Conservation (phyloP, 37 sponge, comb jelly and placozoan genomes). For the Aphrocallistes beatrix region DNA sequence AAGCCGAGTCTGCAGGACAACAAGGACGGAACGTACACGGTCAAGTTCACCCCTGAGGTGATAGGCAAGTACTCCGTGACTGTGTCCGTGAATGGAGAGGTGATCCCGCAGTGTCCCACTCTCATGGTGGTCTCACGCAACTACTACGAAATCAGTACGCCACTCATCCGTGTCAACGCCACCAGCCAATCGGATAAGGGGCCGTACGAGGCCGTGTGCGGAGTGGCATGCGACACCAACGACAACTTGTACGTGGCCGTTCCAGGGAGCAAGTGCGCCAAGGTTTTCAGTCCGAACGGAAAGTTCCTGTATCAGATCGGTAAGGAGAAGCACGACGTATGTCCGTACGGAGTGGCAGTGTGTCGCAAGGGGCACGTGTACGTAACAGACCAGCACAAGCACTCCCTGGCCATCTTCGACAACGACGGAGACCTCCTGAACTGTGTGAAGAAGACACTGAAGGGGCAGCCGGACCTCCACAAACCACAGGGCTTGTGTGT, state of each 20-base stretch:
- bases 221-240: not conserved
- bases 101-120: not conserved
- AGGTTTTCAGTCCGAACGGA: not conserved
- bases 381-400: not conserved
- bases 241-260: constrained; percentile 2
- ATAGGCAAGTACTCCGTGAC: not conserved
- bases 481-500: not conserved
- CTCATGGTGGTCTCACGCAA: constrained; percentile 4
- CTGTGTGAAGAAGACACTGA: not conserved
- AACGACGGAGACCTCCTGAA: constrained; percentile 9
- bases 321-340: not conserved
- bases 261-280: not conserved
- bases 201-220: not conserved
- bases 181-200: not conserved
- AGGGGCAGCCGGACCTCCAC: not conserved
- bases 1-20: not conserved
- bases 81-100: not conserved
- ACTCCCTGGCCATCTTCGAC: not conserved
- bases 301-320: constrained; percentile 5
- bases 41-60: not conserved
- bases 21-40: constrained; percentile 8
- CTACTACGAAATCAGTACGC: constrained; percentile 1
- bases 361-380: not conserved
- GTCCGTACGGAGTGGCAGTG: constrained; percentile 4
- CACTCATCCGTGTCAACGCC: not conserved